Conservation (phyloP, 2,888 invertebrate genomes). For the Drosophila fulvimacula region DNA sequence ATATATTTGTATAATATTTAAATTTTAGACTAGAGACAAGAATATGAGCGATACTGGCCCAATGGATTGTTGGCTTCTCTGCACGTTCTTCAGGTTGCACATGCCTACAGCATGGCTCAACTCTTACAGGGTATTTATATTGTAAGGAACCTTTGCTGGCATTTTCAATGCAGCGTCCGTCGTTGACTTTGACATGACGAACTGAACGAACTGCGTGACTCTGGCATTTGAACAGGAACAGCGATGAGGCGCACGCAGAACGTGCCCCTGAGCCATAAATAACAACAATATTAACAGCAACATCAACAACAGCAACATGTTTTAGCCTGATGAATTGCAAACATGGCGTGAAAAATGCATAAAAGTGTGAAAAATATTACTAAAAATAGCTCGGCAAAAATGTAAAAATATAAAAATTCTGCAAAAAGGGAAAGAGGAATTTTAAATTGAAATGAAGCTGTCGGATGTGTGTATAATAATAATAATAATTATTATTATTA, state of each 20-base stretch:
- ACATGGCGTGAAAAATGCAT: constrained; percentile 61
- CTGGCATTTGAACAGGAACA: constrained; percentile 62
- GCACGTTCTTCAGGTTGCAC: background rate
- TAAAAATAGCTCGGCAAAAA: constrained; percentile 57
- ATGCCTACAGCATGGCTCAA: background rate
- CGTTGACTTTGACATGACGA: constrained; percentile 81
- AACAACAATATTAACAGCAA: constrained; percentile 32
- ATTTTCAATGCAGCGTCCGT: constrained; percentile 44
- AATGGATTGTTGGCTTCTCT: too few relatives aligned
- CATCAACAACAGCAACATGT: constrained; percentile 27
- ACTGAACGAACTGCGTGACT: constrained; percentile 76
- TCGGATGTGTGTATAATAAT: too few relatives aligned
- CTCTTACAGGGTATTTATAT: constrained; percentile 15
- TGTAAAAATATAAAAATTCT: constrained; percentile 18
- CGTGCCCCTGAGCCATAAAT: constrained; percentile 60
- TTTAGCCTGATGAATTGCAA: constrained; percentile 66
- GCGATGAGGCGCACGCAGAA: constrained; percentile 27
- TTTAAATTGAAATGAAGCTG: background rate
- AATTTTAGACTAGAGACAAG: too few relatives aligned
- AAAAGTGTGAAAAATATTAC: constrained; percentile 66
- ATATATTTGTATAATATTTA: too few relatives aligned
- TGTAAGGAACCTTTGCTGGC: constrained; percentile 19
- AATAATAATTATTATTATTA: background rate
- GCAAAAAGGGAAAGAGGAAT: constrained; percentile 7
- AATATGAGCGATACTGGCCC: too few relatives aligned